These are phyloP conservation scores for Alethe diademata DNA, from an alignment of 2,113 vertebrate genomes.

Conservation along the genomic window DNA sequence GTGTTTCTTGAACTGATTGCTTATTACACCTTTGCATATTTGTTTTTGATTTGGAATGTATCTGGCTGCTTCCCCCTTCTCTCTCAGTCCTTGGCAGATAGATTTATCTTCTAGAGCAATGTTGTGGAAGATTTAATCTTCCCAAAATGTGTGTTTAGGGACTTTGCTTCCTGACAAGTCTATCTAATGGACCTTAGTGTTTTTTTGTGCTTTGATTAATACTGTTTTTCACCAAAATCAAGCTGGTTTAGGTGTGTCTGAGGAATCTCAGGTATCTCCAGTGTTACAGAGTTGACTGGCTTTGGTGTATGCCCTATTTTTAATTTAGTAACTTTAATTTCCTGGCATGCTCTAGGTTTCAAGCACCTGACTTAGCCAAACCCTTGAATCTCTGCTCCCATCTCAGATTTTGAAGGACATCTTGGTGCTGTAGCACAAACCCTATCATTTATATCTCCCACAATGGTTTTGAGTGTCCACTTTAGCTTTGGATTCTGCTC, in stretches of 20 bases:
- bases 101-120: neutral
- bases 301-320: neutral
- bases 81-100: neutral
- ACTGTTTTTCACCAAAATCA: neutral
- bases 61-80: neutral
- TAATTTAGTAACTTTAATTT: neutral
- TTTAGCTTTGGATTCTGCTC: constrained; percentile 29
- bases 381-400: neutral
- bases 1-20: neutral
- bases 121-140: neutral
- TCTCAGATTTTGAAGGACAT: neutral
- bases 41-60: neutral
- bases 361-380: neutral
- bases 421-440: neutral
- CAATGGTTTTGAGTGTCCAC: neutral
- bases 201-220: neutral
- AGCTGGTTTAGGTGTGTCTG: neutral
- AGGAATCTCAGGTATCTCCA: neutral
- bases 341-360: neutral
- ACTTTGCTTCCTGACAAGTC: neutral
- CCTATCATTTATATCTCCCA: neutral
- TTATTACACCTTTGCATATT: neutral
- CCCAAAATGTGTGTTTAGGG: neutral
- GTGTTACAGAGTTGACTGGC: neutral
- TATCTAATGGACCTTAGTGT: neutral